phyloP scores from a whole-genome alignment of 2,888 invertebrate species.

The Stenodema calcarata region DNA sequence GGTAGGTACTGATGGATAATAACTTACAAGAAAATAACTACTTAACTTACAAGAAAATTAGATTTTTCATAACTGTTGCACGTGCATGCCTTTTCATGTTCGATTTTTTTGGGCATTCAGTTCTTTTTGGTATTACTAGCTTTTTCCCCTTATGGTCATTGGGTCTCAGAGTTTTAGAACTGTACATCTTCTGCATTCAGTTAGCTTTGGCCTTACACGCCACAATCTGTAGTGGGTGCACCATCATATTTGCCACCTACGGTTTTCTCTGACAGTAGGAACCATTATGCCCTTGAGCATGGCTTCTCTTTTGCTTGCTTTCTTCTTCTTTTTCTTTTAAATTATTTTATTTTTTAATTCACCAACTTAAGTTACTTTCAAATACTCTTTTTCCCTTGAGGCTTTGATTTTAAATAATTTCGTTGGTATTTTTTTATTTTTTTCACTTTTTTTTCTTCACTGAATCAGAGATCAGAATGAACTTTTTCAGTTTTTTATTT shows the following conservation, averaged over 20 bases:
- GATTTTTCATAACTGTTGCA: background rate
- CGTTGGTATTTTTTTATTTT: background rate
- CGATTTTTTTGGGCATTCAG: background rate
- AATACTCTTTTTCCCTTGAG: background rate
- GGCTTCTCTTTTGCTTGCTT: conserved; percentile 57
- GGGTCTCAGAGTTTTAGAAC: background rate
- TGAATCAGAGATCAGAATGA: conserved; percentile 52
- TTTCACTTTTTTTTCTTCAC: background rate
- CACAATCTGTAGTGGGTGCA: conserved; percentile 33
- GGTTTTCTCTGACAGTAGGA: conserved; percentile 17
- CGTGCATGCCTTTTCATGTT: conserved; percentile 16
- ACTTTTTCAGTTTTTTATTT: conserved; percentile 13
- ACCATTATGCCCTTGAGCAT: conserved; percentile 51
- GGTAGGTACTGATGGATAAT: no score
- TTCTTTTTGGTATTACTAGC: background rate
- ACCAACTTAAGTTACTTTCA: background rate
- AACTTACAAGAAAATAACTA: no score
- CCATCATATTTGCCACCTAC: conserved; percentile 5
- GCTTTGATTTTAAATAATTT: background rate
- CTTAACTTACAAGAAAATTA: background rate
- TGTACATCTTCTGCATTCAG: background rate
- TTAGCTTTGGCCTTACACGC: background rate
- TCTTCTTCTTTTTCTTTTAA: conserved; percentile 37
- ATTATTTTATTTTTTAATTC: background rate
- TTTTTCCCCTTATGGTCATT: background rate